Conservation (phyloP, 1,140 invertebrate genomes). For the Helicoverpa armigera region DNA sequence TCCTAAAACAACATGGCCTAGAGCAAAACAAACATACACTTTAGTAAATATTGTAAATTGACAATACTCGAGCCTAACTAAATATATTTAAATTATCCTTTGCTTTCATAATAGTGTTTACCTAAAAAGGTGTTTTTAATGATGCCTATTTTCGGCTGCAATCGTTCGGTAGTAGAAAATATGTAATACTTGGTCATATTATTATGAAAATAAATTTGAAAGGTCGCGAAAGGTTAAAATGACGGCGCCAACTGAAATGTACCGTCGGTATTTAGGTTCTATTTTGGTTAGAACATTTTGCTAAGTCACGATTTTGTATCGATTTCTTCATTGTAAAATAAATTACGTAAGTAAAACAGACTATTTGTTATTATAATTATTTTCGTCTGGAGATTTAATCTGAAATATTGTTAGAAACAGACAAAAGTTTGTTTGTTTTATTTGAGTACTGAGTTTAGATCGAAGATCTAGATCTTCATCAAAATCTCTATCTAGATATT, state of each 20-base stretch:
- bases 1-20: neutral
- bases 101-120: neutral
- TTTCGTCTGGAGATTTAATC: too few species aligned
- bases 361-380: neutral
- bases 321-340: neutral
- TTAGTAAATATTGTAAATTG: neutral
- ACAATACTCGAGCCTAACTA: neutral
- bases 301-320: neutral
- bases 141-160: slow-evolving; percentile 20
- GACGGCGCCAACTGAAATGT: slow-evolving; percentile 7
- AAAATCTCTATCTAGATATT: too few species aligned
- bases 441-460: too few species aligned
- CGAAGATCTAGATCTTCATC: too few species aligned
- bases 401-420: too few species aligned
- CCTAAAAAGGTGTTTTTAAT: slow-evolving; percentile 31
- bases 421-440: too few species aligned
- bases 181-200: slow-evolving; percentile 41
- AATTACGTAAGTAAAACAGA: neutral
- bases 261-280: neutral
- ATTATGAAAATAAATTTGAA: slow-evolving; percentile 36
- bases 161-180: slow-evolving; percentile 24
- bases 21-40: neutral
- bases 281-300: slow-evolving; percentile 1
- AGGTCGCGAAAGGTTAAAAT: slow-evolving; percentile 15
- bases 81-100: slow-evolving; percentile 23